Evolutionary conservation across 2,113 vertebrate genomes (phyloP).

Genomic region (Condylura cristata): DNA sequence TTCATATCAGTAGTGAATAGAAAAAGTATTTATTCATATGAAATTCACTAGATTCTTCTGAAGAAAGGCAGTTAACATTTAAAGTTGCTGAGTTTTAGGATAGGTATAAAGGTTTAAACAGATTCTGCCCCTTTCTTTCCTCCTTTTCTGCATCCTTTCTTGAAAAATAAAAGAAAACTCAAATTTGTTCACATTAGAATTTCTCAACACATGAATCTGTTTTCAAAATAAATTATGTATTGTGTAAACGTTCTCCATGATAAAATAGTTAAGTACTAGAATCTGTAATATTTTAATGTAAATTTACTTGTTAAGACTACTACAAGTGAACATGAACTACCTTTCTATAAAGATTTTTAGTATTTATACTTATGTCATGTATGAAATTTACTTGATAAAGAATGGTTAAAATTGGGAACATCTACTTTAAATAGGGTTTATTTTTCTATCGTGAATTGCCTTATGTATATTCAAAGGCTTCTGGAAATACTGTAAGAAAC

Average conservation of each 20-base stretch:
- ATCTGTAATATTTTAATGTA: constrained; percentile 58
- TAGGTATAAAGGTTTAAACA: constrained; percentile 54
- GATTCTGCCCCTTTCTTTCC: neutral
- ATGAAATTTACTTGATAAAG: constrained; percentile 55
- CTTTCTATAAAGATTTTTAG: constrained; percentile 70
- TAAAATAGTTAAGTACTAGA: constrained; percentile 29
- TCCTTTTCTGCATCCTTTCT: neutral
- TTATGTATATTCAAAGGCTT: constrained; percentile 64
- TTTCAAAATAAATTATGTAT: constrained; percentile 65
- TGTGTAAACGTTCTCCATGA: constrained; percentile 27
- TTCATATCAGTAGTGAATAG: constrained; percentile 29
- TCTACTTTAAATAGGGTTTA: constrained; percentile 71
- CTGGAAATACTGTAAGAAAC: constrained; percentile 52
- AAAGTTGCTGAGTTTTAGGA: constrained; percentile 40
- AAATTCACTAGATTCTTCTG: constrained; percentile 44
- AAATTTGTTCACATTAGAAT: constrained; percentile 57
- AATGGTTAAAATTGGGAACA: constrained; percentile 59
- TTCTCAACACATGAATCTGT: constrained; percentile 62
- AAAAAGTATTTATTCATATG: constrained; percentile 44
- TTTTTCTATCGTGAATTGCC: constrained; percentile 77
- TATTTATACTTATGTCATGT: constrained; percentile 50
- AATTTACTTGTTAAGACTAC: constrained; percentile 69
- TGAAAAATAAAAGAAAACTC: constrained; percentile 54
- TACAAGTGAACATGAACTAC: constrained; percentile 50
- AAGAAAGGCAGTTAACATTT: constrained; percentile 57